Evolutionary conservation across 2,113 vertebrate genomes (phyloP).

Genomic region (Toxotes chatareus): DNA sequence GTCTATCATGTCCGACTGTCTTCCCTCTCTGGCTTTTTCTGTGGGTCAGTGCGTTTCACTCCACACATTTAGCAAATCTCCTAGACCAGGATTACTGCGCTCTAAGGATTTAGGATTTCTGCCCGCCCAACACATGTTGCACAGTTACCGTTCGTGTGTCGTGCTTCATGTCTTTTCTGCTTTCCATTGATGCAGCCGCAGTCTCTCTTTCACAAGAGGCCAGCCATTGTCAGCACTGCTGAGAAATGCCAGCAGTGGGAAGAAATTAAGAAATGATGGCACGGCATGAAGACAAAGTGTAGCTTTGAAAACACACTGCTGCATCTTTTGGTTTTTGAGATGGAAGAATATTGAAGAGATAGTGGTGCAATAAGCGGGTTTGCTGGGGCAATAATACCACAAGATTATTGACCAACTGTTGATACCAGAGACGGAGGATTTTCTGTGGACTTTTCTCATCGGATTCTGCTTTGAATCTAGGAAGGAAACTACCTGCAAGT

Average conservation of each 20-base stretch:
- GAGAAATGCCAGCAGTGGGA: conserved; percentile 20
- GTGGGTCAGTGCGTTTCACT: conserved; percentile 47
- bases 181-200: background rate
- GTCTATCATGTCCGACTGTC: background rate
- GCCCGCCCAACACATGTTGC: conserved; percentile 82
- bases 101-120: conserved; percentile 88
- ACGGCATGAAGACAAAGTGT: conserved; percentile 39
- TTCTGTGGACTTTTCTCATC: background rate
- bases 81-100: conserved; percentile 86
- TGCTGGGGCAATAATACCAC: conserved; percentile 30
- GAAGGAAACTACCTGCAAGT: background rate
- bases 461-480: conserved; percentile 13
- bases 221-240: conserved; percentile 12
- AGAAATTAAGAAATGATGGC: conserved; percentile 21
- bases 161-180: conserved; percentile 40
- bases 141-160: conserved; percentile 47
- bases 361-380: conserved; percentile 31
- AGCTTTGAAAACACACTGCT: conserved; percentile 9
- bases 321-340: conserved; percentile 34
- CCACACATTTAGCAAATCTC: conserved; percentile 84
- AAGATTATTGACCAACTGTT: conserved; percentile 69
- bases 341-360: conserved; percentile 51
- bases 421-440: conserved; percentile 16
- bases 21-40: conserved; percentile 6
- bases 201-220: conserved; percentile 23